A percentile compares a stretch with the other conserved stretches of the same genome.
Evolutionary conservation across 1,140 invertebrate genomes (phyloP).

Genomic region (Drosophila carrolli): DNA sequence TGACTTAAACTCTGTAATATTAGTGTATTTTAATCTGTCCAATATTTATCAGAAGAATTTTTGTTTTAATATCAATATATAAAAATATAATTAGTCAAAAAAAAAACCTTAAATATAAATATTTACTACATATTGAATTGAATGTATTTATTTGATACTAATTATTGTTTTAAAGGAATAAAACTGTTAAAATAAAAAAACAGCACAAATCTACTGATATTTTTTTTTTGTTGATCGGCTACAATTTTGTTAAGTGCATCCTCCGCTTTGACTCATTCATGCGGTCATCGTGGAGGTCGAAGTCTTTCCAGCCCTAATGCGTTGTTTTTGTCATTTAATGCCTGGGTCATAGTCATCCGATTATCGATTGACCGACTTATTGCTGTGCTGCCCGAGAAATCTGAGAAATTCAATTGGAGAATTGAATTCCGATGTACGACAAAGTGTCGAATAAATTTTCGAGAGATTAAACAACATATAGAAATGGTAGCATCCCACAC

Average conservation of each 20-base stretch:
- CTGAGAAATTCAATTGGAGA: conserved; percentile 34
- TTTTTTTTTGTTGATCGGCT: no score
- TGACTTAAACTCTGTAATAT: no score
- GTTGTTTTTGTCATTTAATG: conserved; percentile 50
- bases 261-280: conserved; percentile 63
- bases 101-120: no score
- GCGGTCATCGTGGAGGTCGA: conserved; percentile 55
- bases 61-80: no score
- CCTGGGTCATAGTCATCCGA: conserved; percentile 54
- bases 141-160: no score
- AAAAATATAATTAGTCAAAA: no score
- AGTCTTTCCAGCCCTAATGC: conserved; percentile 41
- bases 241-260: conserved; percentile 20
- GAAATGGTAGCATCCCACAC: conserved; percentile 18
- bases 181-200: not conserved
- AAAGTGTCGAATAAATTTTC: conserved; percentile 39
- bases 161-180: no score
- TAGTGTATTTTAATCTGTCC: no score
- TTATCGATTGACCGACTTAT: conserved; percentile 73
- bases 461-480: conserved; percentile 34
- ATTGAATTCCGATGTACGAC: conserved; percentile 26
- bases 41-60: no score
- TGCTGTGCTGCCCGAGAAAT: conserved; percentile 32
- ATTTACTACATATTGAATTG: no score
- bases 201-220: no score